These are phyloP conservation scores for Rhopalosiphum nymphaeae DNA, from an alignment of 2,888 invertebrate genomes.

Conservation along the genomic window DNA sequence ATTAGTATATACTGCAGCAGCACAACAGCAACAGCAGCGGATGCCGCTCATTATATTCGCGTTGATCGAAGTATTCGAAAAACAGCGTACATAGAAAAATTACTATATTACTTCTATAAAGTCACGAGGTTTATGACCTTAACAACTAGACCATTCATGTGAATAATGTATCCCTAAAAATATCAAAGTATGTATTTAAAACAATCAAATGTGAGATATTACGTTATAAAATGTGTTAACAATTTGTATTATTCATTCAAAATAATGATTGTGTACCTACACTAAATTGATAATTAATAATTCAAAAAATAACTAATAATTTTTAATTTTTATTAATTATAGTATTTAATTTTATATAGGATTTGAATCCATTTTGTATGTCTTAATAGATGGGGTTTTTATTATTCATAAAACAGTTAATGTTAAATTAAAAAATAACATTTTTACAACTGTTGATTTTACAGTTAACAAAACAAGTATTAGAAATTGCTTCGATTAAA, in stretches of 20 bases:
- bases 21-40: background rate
- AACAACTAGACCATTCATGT: background rate
- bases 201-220: background rate
- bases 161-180: background rate
- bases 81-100: too few relatives aligned
- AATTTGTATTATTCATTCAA: background rate
- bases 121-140: background rate
- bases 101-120: background rate
- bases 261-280: background rate
- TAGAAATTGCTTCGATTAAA: background rate
- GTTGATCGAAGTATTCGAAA: background rate
- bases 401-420: background rate
- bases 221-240: background rate
- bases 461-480: background rate
- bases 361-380: background rate
- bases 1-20: background rate
- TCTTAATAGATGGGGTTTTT: background rate
- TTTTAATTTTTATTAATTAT: background rate
- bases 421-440: background rate
- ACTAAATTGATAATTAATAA: background rate
- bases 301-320: background rate
- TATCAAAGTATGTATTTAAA: background rate
- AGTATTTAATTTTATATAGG: background rate
- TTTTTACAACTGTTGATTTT: background rate
- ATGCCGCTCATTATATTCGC: background rate